Percentiles rank a stretch among this genome's conserved stretches.
These are phyloP conservation scores for Epinephelus lanceolatus DNA, from an alignment of 2,113 vertebrate genomes.

Conservation along the genomic window DNA sequence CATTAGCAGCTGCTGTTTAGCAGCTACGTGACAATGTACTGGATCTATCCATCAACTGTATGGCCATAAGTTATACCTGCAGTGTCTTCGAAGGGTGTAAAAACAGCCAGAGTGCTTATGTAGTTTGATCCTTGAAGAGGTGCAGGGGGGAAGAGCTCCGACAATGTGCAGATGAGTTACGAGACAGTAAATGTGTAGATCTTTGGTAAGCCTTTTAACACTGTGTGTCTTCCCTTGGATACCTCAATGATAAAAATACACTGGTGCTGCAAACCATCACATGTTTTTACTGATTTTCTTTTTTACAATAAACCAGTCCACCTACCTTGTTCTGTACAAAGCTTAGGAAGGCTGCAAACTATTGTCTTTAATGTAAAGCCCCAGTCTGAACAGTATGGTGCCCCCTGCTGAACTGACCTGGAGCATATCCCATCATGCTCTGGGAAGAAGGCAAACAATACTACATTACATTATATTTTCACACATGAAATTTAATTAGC, in stretches of 20 bases:
- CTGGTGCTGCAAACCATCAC: background rate
- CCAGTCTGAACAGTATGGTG: constrained; percentile 7
- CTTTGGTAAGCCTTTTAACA: background rate
- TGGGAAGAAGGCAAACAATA: background rate
- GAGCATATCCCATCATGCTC: background rate
- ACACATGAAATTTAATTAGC: background rate
- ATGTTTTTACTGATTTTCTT: background rate
- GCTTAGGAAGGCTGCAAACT: background rate
- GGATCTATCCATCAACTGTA: constrained; percentile 56
- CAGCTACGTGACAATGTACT: constrained; percentile 62
- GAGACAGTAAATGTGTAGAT: background rate
- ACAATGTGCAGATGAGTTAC: constrained; percentile 3
- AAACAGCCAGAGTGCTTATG: constrained; percentile 33
- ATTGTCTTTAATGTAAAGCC: background rate
- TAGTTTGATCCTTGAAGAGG: constrained; percentile 26
- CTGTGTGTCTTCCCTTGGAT: background rate
- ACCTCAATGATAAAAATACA: background rate
- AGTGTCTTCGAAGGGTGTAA: constrained; percentile 16
- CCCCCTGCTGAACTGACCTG: constrained; percentile 28
- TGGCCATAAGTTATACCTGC: constrained; percentile 19
- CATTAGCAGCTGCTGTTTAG: constrained; percentile 79
- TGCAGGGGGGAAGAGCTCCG: background rate
- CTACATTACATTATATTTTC: too few relatives aligned
- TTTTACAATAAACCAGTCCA: background rate
- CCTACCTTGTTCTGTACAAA: background rate